Conservation (phyloP, 2,113 vertebrate genomes). For the Rutilus rutilus region DNA sequence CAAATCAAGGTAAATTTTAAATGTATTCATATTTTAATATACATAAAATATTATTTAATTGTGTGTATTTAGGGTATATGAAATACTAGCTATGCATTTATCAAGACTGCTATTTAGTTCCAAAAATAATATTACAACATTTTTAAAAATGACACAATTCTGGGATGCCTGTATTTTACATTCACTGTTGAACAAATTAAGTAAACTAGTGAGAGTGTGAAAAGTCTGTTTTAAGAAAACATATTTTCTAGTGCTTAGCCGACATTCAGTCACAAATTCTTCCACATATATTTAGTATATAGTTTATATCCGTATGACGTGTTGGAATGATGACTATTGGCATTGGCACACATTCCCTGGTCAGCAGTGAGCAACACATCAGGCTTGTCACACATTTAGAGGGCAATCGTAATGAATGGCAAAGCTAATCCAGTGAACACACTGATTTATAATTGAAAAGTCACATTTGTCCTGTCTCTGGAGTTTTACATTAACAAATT, state of each 20-base stretch:
- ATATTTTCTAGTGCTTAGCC: not conserved
- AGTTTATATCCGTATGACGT: not conserved
- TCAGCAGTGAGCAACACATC: constrained; percentile 1
- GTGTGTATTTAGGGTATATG: not conserved
- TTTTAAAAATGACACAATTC: not conserved
- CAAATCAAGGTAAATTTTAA: too few relatives aligned
- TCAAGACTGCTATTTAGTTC: not conserved
- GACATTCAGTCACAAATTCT: not conserved
- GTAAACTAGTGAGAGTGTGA: not conserved
- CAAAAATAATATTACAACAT: not conserved
- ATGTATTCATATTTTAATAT: too few relatives aligned
- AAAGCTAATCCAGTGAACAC: not conserved
- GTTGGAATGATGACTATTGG: not conserved
- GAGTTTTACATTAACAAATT: constrained; percentile 33
- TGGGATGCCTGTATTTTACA: not conserved
- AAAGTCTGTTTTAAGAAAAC: not conserved
- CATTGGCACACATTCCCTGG: constrained; percentile 1
- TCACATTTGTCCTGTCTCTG: constrained; percentile 17
- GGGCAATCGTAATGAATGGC: constrained; percentile 11
- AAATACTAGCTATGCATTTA: not conserved
- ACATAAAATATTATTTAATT: not conserved
- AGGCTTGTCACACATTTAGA: constrained; percentile 15
- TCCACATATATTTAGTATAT: not conserved
- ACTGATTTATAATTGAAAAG: constrained; percentile 23
- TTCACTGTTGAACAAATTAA: not conserved